These are phyloP conservation scores for Hirudo medicinalis DNA, from an alignment of 1,140 invertebrate species.

Conservation along the genomic window DNA sequence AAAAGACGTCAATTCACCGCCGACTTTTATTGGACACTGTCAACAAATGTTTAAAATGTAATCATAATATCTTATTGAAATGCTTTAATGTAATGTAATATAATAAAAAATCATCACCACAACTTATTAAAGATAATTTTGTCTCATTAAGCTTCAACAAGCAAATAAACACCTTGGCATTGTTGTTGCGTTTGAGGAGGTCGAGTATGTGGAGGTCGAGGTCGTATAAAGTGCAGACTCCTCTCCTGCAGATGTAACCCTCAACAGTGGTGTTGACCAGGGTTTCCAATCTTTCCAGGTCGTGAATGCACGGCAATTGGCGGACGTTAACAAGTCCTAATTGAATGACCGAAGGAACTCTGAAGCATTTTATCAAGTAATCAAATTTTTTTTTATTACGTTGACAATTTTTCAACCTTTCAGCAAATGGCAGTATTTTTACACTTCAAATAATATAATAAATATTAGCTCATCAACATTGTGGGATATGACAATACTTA, in stretches of 20 bases:
- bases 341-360: too few species aligned
- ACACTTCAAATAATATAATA: too few species aligned
- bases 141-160: not conserved
- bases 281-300: not conserved
- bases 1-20: slow-evolving; percentile 23
- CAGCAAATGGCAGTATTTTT: not conserved
- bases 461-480: too few species aligned
- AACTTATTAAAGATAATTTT: not conserved
- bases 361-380: too few species aligned
- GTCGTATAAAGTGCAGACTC: slow-evolving; percentile 3
- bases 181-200: too few species aligned
- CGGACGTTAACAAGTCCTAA: too few species aligned
- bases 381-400: not conserved
- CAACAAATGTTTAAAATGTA: too few species aligned
- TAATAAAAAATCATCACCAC: not conserved
- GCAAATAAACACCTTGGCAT: not conserved
- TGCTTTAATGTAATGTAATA: not conserved
- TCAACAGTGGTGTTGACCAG: not conserved
- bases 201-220: not conserved
- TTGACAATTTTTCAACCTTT: not conserved
- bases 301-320: not conserved
- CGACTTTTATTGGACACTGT: too few species aligned
- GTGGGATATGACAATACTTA: too few species aligned
- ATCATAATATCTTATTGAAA: slow-evolving; percentile 24
- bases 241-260: not conserved